phyloP scores from a whole-genome alignment of 2,113 vertebrate species.

The Etheostoma cragini region DNA sequence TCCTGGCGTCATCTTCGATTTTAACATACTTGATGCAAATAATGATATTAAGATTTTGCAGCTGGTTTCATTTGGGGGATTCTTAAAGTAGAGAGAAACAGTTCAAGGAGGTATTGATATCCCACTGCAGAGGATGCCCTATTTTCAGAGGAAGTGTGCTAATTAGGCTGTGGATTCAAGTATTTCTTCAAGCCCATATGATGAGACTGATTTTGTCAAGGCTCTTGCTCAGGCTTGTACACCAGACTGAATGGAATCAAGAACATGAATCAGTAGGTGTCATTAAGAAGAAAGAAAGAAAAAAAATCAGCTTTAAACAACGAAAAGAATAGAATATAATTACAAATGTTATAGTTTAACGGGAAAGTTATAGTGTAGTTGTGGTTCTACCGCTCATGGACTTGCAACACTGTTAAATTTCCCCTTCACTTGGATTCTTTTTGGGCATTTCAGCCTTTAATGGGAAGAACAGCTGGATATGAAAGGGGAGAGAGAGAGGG shows the following conservation, averaged over 20 bases:
- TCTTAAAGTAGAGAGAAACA: slow-evolving; percentile 47
- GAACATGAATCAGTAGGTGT: neutral
- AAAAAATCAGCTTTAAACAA: neutral
- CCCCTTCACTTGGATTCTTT: neutral
- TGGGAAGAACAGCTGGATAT: too few relatives aligned
- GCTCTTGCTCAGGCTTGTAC: slow-evolving; percentile 8
- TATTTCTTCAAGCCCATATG: slow-evolving; percentile 30
- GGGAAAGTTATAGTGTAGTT: neutral
- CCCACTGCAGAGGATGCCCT: slow-evolving; percentile 44
- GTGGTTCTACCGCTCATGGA: neutral
- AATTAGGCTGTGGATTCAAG: slow-evolving; percentile 63
- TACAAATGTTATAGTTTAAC: neutral
- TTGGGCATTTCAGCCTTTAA: too few relatives aligned
- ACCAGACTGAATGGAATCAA: slow-evolving; percentile 3
- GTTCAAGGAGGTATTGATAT: slow-evolving; percentile 52
- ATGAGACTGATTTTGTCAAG: slow-evolving; percentile 38
- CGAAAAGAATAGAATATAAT: too few relatives aligned
- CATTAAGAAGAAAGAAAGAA: neutral
- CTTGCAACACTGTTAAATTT: neutral
- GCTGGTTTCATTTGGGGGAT: slow-evolving; percentile 26
- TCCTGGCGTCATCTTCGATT: slow-evolving; percentile 3
- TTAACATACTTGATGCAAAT: slow-evolving; percentile 10
- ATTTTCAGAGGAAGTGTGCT: slow-evolving; percentile 65
- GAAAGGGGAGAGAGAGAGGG: too few relatives aligned
- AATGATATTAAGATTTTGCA: neutral